Evolutionary conservation across 2,113 vertebrate species (phyloP).

Genomic region (Fregata magnificens): DNA sequence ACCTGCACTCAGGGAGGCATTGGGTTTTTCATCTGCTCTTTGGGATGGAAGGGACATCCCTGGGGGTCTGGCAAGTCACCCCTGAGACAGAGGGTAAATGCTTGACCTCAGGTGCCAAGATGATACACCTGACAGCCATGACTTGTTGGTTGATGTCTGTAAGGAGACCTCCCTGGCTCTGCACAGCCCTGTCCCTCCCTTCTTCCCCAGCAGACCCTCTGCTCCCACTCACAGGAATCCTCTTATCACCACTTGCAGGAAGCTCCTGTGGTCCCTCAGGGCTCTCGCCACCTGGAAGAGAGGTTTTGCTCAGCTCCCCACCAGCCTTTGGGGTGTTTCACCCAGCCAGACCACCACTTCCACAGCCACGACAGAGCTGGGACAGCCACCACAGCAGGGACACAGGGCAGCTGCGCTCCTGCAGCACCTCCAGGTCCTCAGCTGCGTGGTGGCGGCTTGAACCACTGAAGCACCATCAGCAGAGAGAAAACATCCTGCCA

Average conservation of each 20-base stretch:
- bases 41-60: not conserved
- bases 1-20: not conserved
- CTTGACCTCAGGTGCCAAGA: not conserved
- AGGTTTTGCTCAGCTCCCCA: not conserved
- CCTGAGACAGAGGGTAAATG: too few species aligned
- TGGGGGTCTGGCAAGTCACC: not conserved
- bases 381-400: not conserved
- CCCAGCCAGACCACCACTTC: not conserved
- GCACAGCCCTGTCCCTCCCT: not conserved
- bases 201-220: not conserved
- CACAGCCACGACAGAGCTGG: not conserved
- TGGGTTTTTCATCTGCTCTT: not conserved
- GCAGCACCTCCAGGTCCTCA: not conserved
- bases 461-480: not conserved
- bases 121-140: accelerated
- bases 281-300: not conserved
- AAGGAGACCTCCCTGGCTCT: not conserved
- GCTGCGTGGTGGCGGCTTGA: not conserved
- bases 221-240: slow-evolving; percentile 35
- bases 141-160: accelerated
- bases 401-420: not conserved
- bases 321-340: not conserved
- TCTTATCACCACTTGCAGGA: slow-evolving; percentile 16
- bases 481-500: not conserved
- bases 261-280: not conserved